Evolutionary conservation across 2,888 invertebrate species (phyloP).

Genomic region (Epirrita christyi): DNA sequence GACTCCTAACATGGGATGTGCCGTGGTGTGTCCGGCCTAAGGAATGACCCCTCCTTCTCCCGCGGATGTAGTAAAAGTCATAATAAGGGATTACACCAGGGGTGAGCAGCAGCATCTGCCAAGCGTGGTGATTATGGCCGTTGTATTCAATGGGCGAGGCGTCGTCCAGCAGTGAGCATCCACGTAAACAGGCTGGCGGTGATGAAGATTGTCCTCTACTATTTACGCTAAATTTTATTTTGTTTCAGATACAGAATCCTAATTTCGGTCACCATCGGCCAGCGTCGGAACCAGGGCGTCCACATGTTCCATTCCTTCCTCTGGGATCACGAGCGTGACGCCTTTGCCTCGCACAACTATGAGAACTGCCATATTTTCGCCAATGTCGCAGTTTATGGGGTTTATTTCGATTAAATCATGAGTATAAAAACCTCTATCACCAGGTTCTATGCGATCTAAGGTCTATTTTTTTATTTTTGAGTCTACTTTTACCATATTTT

Average conservation of each 20-base stretch:
- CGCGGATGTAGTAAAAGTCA: too few species aligned
- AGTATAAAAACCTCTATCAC: neutral
- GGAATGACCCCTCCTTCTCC: too few species aligned
- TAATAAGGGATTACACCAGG: too few species aligned
- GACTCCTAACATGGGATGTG: too few species aligned
- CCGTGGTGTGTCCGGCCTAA: too few species aligned
- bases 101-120: too few species aligned
- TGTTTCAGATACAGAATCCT: slow-evolving; percentile 87
- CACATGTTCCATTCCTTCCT: slow-evolving; percentile 86
- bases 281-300: slow-evolving; percentile 87
- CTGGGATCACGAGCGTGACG: slow-evolving; percentile 88
- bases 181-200: too few species aligned
- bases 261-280: slow-evolving; percentile 87
- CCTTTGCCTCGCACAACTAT: slow-evolving; percentile 83
- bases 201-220: neutral
- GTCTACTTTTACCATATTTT: too few species aligned
- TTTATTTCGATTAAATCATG: slow-evolving; percentile 87
- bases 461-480: too few species aligned
- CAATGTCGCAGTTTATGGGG: slow-evolving; percentile 86
- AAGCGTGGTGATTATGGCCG: too few species aligned
- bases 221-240: slow-evolving; percentile 9
- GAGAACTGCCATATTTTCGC: slow-evolving; percentile 87
- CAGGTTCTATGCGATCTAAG: neutral
- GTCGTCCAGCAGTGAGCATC: too few species aligned
- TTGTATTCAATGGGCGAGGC: too few species aligned